phyloP scores from a whole-genome alignment of 2,113 vertebrate genomes.

The Scomber japonicus region DNA sequence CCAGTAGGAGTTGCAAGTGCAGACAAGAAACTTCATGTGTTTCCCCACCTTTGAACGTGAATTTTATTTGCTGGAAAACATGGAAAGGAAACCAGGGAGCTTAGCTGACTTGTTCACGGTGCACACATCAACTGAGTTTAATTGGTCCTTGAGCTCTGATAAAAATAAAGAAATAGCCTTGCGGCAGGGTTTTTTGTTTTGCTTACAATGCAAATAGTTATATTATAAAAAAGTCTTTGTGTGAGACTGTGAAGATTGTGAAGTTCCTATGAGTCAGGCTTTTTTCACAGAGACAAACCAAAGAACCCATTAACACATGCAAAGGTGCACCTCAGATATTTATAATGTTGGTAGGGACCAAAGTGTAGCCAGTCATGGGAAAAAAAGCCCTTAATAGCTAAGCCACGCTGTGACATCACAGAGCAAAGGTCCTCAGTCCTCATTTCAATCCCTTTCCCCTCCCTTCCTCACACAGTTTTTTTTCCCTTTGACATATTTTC shows the following conservation, averaged over 20 bases:
- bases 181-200: not conserved
- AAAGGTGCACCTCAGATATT: constrained; percentile 9
- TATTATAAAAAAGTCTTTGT: not conserved
- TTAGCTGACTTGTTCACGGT: not conserved
- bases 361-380: constrained; percentile 9
- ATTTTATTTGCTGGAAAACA: not conserved
- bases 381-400: not conserved
- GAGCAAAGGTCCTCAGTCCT: constrained; percentile 31
- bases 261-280: not conserved
- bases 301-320: constrained; percentile 8
- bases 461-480: constrained; percentile 2
- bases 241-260: not conserved
- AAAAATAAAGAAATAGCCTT: not conserved
- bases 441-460: constrained; percentile 18
- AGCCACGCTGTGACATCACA: constrained; percentile 27
- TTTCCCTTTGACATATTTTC: constrained; percentile 19
- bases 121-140: not conserved
- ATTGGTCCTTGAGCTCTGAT: constrained; percentile 6
- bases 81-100: not conserved
- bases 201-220: not conserved
- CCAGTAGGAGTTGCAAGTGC: too few species aligned
- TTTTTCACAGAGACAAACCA: constrained; percentile 9
- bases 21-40: not conserved
- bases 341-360: constrained; percentile 1
- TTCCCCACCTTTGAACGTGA: not conserved